These are phyloP conservation scores for Bombus sibiricus DNA, from an alignment of 1,140 invertebrate species.

Conservation along the genomic window DNA sequence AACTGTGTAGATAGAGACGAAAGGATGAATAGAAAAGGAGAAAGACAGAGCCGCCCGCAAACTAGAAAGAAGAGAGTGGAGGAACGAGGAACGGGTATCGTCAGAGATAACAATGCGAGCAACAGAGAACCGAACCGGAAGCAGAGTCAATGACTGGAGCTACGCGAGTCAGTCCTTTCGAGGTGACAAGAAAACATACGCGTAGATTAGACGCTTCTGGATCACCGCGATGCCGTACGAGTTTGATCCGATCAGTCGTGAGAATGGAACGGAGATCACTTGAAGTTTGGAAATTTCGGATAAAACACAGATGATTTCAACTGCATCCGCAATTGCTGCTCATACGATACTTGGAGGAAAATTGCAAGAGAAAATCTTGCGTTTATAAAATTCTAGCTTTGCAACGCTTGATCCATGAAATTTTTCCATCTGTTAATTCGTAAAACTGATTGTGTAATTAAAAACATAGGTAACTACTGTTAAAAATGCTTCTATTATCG, in stretches of 20 bases:
- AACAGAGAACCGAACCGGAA: conserved; percentile 76
- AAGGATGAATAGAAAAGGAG: conserved; percentile 14
- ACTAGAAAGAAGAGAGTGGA: conserved; percentile 48
- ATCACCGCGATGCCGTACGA: conserved; percentile 52
- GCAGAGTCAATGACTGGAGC: conserved; percentile 78
- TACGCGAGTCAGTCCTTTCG: conserved; percentile 62
- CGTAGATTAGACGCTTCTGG: conserved; percentile 36
- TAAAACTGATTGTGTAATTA: neutral
- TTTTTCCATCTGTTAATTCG: neutral
- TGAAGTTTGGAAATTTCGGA: neutral
- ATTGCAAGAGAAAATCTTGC: neutral
- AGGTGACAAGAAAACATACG: conserved; percentile 71
- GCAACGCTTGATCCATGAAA: fast-evolving
- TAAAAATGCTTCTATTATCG: too few relatives aligned
- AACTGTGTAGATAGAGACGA: conserved; percentile 28
- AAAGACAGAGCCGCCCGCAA: conserved; percentile 35
- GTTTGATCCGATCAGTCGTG: conserved; percentile 46
- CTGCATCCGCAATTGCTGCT: neutral
- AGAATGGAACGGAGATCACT: conserved; percentile 28
- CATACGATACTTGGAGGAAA: neutral
- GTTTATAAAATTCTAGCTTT: neutral
- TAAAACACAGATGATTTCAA: neutral
- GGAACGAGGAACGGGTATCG: conserved; percentile 61
- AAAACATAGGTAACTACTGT: too few relatives aligned
- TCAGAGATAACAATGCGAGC: conserved; percentile 70